Base-by-base conservation (phyloP, 2,113 vertebrate species). In the Sceloporus tristichus region DNA sequence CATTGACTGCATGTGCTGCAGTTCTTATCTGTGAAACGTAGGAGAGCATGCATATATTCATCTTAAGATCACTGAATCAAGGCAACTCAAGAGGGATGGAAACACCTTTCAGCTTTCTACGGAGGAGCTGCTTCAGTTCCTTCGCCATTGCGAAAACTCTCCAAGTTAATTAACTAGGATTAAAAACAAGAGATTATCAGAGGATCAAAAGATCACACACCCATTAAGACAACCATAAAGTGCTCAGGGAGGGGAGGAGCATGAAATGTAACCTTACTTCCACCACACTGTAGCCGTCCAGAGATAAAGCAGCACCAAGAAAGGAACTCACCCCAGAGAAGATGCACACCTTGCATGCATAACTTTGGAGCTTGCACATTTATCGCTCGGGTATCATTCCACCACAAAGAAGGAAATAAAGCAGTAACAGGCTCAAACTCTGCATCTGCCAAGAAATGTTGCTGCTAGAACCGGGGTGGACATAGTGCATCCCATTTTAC, bases 151-250 rank as follows among this genome's bases (percentile, higher is more conserved):
- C 59, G 66, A 79, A 86, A 86, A 86, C 42, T 29, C n/a, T 74
- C 68, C 48, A 54, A 25, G 29, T 86, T 86, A 86, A 86, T 86
- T 79, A 86, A 54, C 77, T 86, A 78, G 62, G 85, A 86, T 86
- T 68, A 71, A 86, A 86, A 78, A 86, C n/a, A 11, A 62, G 18
- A 86, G 85, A 86, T 86, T 79, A 86, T 79, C 76, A 21, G 19
- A 86, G 65, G 62, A 79, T 86, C 29, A 23, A 70, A 75, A 70
- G 62, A 70, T 70, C 85, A 86, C 76, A 86, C 85, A 70, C 85
- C 85, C 85, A 86, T 18, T 13, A 70, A 79, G 29, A 70, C 18
- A 16, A 66, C 65, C 40, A n/a, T 40, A 54, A 70, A 29, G 10
- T 54, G 53, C 18, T 62, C 14, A 18, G 18, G 59, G 59, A 62